These are phyloP conservation scores for Catostomus latipinnis DNA, from an alignment of 2,797 vertebrate genomes.

Conservation along the genomic window DNA sequence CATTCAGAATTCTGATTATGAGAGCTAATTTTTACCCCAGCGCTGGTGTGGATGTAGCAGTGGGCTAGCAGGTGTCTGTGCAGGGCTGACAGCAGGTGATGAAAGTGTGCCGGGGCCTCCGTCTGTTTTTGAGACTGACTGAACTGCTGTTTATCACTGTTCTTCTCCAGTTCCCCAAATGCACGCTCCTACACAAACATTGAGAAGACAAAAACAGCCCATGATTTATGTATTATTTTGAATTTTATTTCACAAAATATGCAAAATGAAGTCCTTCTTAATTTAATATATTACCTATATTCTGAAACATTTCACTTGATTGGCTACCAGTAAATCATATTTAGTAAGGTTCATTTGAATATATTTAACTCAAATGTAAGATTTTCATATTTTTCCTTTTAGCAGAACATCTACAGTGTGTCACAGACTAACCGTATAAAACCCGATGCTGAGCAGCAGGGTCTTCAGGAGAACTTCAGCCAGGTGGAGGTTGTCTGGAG, in stretches of 20 bases:
- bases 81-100: constrained; percentile 81
- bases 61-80: constrained; percentile 84
- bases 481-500: constrained; percentile 78
- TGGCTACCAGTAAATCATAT: background rate
- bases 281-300: background rate
- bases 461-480: constrained; percentile 84
- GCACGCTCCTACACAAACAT: constrained; percentile 74
- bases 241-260: too few relatives aligned
- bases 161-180: constrained; percentile 85
- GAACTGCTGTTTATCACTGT: constrained; percentile 83
- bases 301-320: background rate
- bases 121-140: constrained; percentile 73
- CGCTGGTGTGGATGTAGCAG: constrained; percentile 76
- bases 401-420: too few relatives aligned
- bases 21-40: constrained; percentile 68
- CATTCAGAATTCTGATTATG: too few relatives aligned
- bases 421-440: constrained; percentile 78
- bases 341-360: too few relatives aligned
- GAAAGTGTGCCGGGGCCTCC: constrained; percentile 82
- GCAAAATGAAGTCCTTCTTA: background rate
- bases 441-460: constrained; percentile 81
- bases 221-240: background rate
- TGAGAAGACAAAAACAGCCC: background rate
- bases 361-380: too few relatives aligned
- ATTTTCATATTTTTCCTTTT: too few relatives aligned